A percentile compares a stretch with the other conserved stretches of the same genome.
Conservation (phyloP, 2,797 vertebrate species). For the Leptatherina wallacei region DNA sequence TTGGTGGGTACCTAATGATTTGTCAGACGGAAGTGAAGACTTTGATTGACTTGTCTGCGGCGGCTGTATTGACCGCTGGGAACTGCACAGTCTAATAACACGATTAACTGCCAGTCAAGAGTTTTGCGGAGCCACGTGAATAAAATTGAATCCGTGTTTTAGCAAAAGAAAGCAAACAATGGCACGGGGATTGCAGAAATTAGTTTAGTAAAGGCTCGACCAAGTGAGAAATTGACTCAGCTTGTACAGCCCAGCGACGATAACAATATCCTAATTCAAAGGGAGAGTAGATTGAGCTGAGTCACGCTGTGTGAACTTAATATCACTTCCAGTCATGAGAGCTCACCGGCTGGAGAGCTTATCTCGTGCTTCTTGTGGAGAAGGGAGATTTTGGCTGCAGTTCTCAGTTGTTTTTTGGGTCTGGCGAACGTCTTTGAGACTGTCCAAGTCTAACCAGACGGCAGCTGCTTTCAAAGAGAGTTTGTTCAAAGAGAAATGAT, state of each 20-base stretch:
- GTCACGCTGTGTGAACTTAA: conserved; percentile 47
- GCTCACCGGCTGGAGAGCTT: conserved; percentile 6
- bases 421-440: neutral
- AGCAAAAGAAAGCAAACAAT: conserved; percentile 31
- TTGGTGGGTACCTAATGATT: conserved; percentile 54
- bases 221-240: conserved; percentile 62
- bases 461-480: conserved; percentile 1
- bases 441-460: neutral
- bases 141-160: conserved; percentile 21
- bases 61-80: conserved; percentile 11
- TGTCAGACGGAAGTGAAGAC: conserved; percentile 37
- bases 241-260: conserved; percentile 41
- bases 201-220: conserved; percentile 50
- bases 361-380: conserved; percentile 12
- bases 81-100: conserved; percentile 21
- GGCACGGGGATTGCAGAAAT: conserved; percentile 31
- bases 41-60: conserved; percentile 2
- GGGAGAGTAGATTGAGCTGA: conserved; percentile 31
- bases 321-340: conserved; percentile 40
- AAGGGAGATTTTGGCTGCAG: neutral
- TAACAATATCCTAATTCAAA: conserved; percentile 28
- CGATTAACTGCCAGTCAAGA: conserved; percentile 40
- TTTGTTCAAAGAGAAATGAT: conserved; percentile 11
- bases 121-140: conserved; percentile 7
- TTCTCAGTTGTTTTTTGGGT: conserved; percentile 12